These are phyloP conservation scores for Megalops atlanticus DNA, from an alignment of 2,113 vertebrate genomes.

Conservation along the genomic window DNA sequence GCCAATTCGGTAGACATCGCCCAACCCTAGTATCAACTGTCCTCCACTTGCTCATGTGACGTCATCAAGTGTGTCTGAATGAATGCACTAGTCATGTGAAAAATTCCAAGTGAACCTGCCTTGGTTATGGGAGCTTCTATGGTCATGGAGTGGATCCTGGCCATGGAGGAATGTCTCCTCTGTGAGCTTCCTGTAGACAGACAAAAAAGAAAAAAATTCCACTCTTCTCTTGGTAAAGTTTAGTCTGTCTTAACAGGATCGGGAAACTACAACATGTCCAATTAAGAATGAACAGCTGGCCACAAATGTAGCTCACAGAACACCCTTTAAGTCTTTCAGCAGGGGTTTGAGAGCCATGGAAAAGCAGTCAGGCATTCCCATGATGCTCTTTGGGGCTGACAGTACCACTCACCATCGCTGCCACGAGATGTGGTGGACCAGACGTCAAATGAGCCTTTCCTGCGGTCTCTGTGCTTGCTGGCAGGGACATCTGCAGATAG, in stretches of 20 bases:
- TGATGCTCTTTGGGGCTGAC: background rate
- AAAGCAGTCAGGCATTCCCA: no score
- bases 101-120: constrained; percentile 67
- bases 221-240: no score
- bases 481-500: constrained; percentile 80
- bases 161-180: constrained; percentile 92
- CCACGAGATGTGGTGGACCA: constrained; percentile 82
- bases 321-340: background rate
- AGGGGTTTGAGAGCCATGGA: background rate
- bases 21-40: no score
- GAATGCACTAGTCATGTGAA: background rate
- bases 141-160: constrained; percentile 97
- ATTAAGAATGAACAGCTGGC: background rate
- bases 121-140: constrained; percentile 98
- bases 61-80: no score
- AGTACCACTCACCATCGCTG: constrained; percentile 82
- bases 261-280: no score
- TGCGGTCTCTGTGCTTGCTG: constrained; percentile 86
- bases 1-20: no score
- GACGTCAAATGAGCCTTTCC: constrained; percentile 92
- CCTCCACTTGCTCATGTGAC: no score
- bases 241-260: no score
- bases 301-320: background rate
- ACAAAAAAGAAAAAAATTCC: constrained; percentile 29
- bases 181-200: constrained; percentile 81